A percentile compares a stretch with the other conserved stretches of the same genome.
Conservation (phyloP, 2,888 invertebrate genomes). For the Acanthosepion lycidas region DNA sequence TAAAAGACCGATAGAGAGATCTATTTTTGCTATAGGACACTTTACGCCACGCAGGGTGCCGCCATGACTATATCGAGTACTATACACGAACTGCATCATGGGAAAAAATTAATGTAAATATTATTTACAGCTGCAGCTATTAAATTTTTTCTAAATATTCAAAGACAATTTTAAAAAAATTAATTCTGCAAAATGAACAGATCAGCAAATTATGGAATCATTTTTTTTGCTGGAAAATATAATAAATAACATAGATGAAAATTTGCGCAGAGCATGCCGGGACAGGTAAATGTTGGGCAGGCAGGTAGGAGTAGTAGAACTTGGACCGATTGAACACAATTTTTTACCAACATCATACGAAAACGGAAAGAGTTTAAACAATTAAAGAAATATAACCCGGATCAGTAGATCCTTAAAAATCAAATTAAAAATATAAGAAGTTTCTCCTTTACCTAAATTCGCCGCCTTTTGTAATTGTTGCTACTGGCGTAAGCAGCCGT, state of each 20-base stretch:
- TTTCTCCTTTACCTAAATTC: background rate
- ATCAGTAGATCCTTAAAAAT: slow-evolving; percentile 40
- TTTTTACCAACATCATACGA: slow-evolving; percentile 41
- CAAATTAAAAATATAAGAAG: slow-evolving; percentile 41
- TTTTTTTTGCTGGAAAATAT: background rate
- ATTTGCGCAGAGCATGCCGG: slow-evolving; percentile 41
- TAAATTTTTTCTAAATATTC: background rate
- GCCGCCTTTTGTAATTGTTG: slow-evolving; percentile 36
- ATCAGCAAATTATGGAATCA: background rate
- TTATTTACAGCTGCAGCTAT: background rate
- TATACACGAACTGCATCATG: background rate
- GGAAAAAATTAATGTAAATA: background rate
- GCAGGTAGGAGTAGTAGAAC: slow-evolving; percentile 44
- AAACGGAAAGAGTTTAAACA: background rate
- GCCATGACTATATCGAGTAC: background rate
- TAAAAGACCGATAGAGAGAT: background rate
- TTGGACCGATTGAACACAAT: slow-evolving; percentile 34
- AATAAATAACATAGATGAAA: background rate
- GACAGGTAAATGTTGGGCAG: slow-evolving; percentile 37
- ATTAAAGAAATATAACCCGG: background rate
- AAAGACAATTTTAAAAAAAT: background rate
- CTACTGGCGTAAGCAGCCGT: slow-evolving; percentile 44
- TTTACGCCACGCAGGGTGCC: slow-evolving; percentile 9
- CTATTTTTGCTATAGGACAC: background rate
- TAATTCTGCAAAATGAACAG: background rate